Conservation (phyloP, 1,140 invertebrate genomes). For the Sinella curviseta region DNA sequence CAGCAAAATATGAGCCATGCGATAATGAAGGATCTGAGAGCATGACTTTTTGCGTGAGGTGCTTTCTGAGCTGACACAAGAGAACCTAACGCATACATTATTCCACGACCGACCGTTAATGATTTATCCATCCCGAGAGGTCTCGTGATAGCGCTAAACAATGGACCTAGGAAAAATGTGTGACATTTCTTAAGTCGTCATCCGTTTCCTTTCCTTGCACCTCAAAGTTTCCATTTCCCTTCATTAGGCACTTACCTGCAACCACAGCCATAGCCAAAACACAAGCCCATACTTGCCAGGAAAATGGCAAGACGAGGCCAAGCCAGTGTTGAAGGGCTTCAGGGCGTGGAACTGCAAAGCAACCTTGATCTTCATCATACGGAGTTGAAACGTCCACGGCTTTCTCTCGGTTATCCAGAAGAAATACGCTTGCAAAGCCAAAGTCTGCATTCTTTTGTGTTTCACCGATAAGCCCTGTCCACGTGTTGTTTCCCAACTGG, state of each 20-base stretch:
- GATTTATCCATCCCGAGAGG: slow-evolving; percentile 42
- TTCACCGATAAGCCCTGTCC: too few species aligned
- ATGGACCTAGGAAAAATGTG: too few species aligned
- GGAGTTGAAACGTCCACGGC: slow-evolving; percentile 48
- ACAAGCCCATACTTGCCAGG: slow-evolving; percentile 49
- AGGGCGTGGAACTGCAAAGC: too few species aligned
- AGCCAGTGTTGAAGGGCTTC: too few species aligned
- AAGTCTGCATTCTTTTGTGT: slow-evolving; percentile 47
- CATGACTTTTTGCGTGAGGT: too few species aligned
- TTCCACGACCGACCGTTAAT: too few species aligned
- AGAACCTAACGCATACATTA: slow-evolving; percentile 46
- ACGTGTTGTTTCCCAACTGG: slow-evolving; percentile 46
- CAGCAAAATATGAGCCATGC: slow-evolving; percentile 48
- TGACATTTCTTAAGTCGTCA: too few species aligned
- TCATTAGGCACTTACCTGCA: too few species aligned
- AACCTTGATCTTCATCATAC: slow-evolving; percentile 47
- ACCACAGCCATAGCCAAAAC: slow-evolving; percentile 45
- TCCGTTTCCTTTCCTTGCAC: too few species aligned
- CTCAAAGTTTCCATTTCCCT: too few species aligned
- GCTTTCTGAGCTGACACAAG: slow-evolving; percentile 41
- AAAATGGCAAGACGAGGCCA: slow-evolving; percentile 48
- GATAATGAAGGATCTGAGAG: slow-evolving; percentile 44
- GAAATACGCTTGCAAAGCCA: slow-evolving; percentile 51
- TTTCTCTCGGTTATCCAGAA: slow-evolving; percentile 49
- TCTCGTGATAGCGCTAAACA: slow-evolving; percentile 41